Percentiles rank a stretch among this genome's conserved stretches.
phyloP scores from a whole-genome alignment of 2,797 vertebrate genomes.

The Micrastur ruficollis region DNA sequence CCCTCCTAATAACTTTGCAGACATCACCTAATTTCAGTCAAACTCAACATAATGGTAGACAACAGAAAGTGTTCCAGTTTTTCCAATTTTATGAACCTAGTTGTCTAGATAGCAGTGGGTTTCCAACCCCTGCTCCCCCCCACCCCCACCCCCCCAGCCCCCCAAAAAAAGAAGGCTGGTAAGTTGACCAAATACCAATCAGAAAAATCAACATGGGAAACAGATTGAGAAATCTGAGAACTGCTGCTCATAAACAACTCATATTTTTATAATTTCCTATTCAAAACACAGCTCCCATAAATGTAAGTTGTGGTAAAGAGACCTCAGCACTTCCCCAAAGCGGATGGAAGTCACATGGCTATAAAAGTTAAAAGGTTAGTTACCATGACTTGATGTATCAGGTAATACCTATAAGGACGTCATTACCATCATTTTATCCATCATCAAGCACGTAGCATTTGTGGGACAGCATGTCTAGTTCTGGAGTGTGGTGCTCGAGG shows the following conservation, averaged over 20 bases:
- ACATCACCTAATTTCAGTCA: rapidly evolving
- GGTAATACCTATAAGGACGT: too few relatives aligned
- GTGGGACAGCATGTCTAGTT: too few relatives aligned
- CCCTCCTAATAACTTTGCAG: background rate
- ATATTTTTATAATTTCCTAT: rapidly evolving
- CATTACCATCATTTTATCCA: too few relatives aligned
- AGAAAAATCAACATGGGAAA: background rate
- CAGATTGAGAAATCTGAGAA: background rate
- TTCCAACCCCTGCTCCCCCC: too few relatives aligned
- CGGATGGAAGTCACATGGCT: rapidly evolving
- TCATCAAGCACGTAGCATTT: background rate
- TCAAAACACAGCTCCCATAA: background rate
- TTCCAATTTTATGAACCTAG: rapidly evolving
- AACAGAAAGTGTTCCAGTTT: background rate
- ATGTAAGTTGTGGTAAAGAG: background rate
- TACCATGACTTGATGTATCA: background rate
- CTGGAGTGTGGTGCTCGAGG: background rate
- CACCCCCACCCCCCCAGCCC: too few relatives aligned
- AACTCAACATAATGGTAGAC: rapidly evolving
- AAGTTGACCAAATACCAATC: background rate
- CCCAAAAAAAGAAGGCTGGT: background rate
- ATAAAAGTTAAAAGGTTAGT: background rate
- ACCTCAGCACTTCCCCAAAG: background rate
- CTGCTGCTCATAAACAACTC: background rate
- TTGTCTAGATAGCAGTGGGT: background rate